Base-by-base conservation (phyloP, 2,797 vertebrate species). In the Coregonus ussuriensis region DNA sequence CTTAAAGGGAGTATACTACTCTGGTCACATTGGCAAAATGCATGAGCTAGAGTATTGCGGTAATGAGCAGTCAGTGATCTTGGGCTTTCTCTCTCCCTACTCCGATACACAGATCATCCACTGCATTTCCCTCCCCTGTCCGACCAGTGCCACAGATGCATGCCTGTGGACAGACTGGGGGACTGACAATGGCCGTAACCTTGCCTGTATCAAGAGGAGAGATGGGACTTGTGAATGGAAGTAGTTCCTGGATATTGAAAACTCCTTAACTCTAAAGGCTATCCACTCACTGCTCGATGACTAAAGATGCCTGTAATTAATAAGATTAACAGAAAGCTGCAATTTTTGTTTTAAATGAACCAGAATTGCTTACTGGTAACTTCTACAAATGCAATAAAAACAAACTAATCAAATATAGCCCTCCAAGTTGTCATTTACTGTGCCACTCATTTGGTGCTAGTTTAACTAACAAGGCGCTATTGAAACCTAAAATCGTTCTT, bases 111-210 rank as follows among this genome's bases (percentile, higher is more conserved):
- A 99, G 98, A 97, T 99, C 87, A 94, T 93, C 0, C 93, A 92
- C 84, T 99, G 98, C 84, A 89, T 93, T 81, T 94, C 94, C 87
- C 91, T 97, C 84, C 97, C 97, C 1, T 99, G 98, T 91, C 82
- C 88, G 53, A 91, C 97, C 86, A 96, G 86, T 79, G 88, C 94
- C 78, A 95, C 95, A 18, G 91, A 93, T 0, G 97, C 98, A 87
- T 99, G 98, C 83, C 96, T 99, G 81, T 99, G 98, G 97, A 97
- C 95, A 51, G 97, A 99, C 93, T 97, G 96, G 96, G 92, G 97
- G 74, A 93, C 95, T 1, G 96, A 97, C 91, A 97, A 94, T 89
- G 94, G 79, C 59, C 95, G 95, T 89, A 94, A 96, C 91, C 99
- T 94, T 4, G 94, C 96, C 79, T 99, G 98, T 84, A 95, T 98